These are phyloP conservation scores for Acleris holmiana DNA, from an alignment of 2,888 invertebrate genomes.

Conservation along the genomic window DNA sequence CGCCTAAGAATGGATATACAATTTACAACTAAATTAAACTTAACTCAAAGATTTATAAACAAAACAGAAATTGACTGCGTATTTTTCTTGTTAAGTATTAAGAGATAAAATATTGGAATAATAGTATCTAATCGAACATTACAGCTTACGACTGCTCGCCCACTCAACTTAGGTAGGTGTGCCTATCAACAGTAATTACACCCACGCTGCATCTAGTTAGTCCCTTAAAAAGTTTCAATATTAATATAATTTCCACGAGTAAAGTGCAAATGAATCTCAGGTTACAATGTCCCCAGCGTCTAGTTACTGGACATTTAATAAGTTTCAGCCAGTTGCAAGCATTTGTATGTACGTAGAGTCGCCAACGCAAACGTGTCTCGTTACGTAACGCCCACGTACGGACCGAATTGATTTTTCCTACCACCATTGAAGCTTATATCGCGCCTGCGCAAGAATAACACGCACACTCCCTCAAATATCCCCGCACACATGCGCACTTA, in stretches of 20 bases:
- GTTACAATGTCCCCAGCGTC: not conserved
- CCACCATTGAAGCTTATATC: slow-evolving; percentile 50
- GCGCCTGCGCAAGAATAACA: slow-evolving; percentile 72
- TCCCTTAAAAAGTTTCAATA: not conserved
- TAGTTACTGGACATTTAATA: slow-evolving; percentile 44
- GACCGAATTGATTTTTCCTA: slow-evolving; percentile 80
- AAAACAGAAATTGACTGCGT: no score
- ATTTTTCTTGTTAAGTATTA: no score
- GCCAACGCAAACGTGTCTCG: slow-evolving; percentile 65
- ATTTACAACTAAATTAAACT: no score
- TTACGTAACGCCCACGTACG: slow-evolving; percentile 81
- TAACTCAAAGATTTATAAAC: no score
- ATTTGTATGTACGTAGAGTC: slow-evolving; percentile 50
- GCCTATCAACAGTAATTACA: not conserved
- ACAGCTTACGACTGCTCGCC: not conserved
- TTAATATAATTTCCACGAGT: not conserved
- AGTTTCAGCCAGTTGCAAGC: slow-evolving; percentile 65
- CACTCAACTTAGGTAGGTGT: no score
- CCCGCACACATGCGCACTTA: slow-evolving; percentile 55
- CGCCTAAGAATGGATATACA: no score
- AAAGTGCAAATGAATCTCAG: not conserved
- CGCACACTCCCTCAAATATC: slow-evolving; percentile 58
- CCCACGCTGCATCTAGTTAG: not conserved
- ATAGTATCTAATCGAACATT: not conserved
- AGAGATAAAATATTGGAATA: not conserved